phyloP scores from a whole-genome alignment of 2,797 vertebrate species.

The Diplodus sargus region DNA sequence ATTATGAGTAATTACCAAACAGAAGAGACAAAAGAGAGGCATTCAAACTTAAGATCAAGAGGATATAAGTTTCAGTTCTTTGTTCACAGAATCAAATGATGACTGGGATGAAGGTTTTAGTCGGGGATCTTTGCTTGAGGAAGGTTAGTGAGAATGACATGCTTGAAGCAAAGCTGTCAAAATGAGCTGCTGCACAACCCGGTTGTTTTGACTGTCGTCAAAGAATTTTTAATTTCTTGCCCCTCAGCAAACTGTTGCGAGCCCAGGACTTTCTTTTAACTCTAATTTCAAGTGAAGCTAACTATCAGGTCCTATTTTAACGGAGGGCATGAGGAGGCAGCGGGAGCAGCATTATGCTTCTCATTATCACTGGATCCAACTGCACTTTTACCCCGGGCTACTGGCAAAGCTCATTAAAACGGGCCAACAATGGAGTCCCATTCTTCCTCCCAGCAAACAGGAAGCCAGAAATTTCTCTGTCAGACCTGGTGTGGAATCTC shows the following conservation, averaged over 20 bases:
- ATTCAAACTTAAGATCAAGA: conserved; percentile 17
- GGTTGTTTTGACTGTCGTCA: conserved; percentile 20
- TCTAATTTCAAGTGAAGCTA: conserved; percentile 46
- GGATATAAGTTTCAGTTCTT: conserved; percentile 15
- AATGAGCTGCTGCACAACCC: conserved; percentile 26
- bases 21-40: conserved; percentile 16
- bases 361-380: conserved; percentile 66
- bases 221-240: background rate
- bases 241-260: background rate
- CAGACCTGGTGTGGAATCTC: conserved; percentile 32
- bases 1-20: conserved; percentile 6
- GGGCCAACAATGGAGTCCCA: conserved; percentile 59
- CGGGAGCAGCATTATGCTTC: conserved; percentile 50
- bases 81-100: conserved; percentile 20
- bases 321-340: conserved; percentile 45
- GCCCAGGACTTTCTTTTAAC: conserved; percentile 30
- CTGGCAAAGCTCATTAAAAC: conserved; percentile 73
- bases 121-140: conserved; percentile 23
- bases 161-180: conserved; percentile 18
- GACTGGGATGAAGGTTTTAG: conserved; percentile 11
- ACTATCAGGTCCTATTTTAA: conserved; percentile 43
- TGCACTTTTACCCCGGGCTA: conserved; percentile 60
- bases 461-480: conserved; percentile 40
- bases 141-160: background rate
- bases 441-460: conserved; percentile 45